phyloP scores from a whole-genome alignment of 2,113 vertebrate species.

The Rissa tridactyla region DNA sequence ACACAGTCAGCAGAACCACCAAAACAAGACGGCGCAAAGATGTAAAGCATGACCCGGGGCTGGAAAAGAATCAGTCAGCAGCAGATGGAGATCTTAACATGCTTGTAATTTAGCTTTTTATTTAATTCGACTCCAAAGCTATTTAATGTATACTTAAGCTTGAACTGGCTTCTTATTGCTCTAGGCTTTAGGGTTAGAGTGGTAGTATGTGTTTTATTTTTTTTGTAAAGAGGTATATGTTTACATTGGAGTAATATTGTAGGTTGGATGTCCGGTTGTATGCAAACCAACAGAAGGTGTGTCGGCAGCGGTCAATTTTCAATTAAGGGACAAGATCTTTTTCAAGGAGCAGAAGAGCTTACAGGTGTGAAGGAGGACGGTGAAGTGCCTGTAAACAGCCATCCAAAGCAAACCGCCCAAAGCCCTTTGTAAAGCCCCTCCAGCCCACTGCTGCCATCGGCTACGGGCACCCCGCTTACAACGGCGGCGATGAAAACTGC shows the following conservation, averaged over 20 bases:
- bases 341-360: background rate
- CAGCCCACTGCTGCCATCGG: background rate
- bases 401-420: constrained; percentile 44
- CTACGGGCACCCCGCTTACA: background rate
- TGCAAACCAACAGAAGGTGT: background rate
- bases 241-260: constrained; percentile 13
- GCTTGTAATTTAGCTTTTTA: constrained; percentile 56
- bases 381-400: constrained; percentile 58
- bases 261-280: background rate
- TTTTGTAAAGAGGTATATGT: constrained; percentile 50
- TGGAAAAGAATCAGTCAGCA: background rate
- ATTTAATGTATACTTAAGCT: constrained; percentile 34
- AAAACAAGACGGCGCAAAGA: constrained; percentile 51
- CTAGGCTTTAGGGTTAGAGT: constrained; percentile 21
- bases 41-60: constrained; percentile 26
- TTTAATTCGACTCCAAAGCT: constrained; percentile 55
- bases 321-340: background rate
- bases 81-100: background rate
- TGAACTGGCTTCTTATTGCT: constrained; percentile 55
- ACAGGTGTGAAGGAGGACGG: background rate
- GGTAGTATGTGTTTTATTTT: background rate
- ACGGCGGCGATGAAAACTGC: background rate
- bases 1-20: constrained; percentile 79
- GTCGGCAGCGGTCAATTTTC: background rate
- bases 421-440: background rate